These are phyloP conservation scores for Coregonus clupeaformis DNA, from an alignment of 2,113 vertebrate species.

Conservation along the genomic window DNA sequence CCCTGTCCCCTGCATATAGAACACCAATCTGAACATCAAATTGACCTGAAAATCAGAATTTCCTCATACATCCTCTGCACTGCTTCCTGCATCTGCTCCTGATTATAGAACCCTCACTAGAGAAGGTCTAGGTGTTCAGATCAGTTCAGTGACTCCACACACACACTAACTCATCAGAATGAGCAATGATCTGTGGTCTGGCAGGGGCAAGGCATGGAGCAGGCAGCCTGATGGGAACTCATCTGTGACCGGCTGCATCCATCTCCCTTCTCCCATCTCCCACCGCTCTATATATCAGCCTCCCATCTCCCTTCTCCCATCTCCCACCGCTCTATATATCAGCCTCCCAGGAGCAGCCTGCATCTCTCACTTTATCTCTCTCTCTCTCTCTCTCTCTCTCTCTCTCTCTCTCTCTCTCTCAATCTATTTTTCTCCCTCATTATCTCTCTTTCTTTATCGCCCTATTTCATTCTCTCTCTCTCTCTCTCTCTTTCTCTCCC, in stretches of 20 bases:
- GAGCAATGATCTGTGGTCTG: slow-evolving; percentile 42
- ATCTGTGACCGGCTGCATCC: slow-evolving; percentile 27
- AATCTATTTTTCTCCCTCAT: neutral
- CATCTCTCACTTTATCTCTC: neutral
- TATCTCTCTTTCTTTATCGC: slow-evolving; percentile 17
- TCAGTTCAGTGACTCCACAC: slow-evolving; percentile 33
- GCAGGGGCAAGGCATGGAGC: slow-evolving; percentile 19
- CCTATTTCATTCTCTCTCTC: slow-evolving; percentile 13
- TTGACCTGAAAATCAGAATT: neutral
- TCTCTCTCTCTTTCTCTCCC: too few species aligned
- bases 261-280: slow-evolving; percentile 17
- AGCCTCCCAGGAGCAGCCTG: slow-evolving; percentile 10
- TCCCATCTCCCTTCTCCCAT: slow-evolving; percentile 7
- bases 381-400: too few species aligned
- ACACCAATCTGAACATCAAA: too few species aligned
- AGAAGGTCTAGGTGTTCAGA: slow-evolving; percentile 31
- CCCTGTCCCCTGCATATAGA: neutral
- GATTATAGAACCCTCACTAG: neutral
- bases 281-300: neutral
- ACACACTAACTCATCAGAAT: slow-evolving; percentile 37
- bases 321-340: neutral
- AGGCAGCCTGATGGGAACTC: slow-evolving; percentile 25
- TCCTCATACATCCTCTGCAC: neutral
- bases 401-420: too few species aligned
- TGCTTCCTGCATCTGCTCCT: neutral